Evolutionary conservation across 2,888 invertebrate genomes (phyloP), one percentile per base, ranked within the genome.

Genomic region (Alitta virens): DNA sequence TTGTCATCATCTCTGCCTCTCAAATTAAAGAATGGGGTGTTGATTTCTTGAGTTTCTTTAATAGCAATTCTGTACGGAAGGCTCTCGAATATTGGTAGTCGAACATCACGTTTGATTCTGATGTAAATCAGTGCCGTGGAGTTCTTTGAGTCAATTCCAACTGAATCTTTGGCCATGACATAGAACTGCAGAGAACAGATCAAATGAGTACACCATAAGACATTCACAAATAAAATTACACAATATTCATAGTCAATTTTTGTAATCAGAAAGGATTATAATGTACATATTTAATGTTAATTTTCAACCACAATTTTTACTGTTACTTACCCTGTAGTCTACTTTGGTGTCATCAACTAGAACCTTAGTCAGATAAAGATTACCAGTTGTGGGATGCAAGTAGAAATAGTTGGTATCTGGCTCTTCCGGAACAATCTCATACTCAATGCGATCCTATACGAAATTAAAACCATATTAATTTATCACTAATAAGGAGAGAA

Each of bases 371-470:
- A 78, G 68, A 18, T 71, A 72, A n/a, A 78, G 64, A 5, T 68
- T 69, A 21, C 78, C 78, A 16, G 73, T 73, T 43, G 62, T 62
- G 14, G 78, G 76, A 60, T 78, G 72, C 52, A 79, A 63, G 57
- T 72, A 71, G 64, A 74, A 75, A 65, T 67, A 77, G n/a, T 69
- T 61, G 24, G 67, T 64, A 0, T 66, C 67, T 52, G 64, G 62
- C 2, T 50, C 58, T 21, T 57, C 68, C 18, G 74, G 63, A 14
- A 63, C 64, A n/a, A 75, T 64, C 12, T 27, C 51, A 56, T 74
- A 75, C 1, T 53, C 62, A 12, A 74, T 49, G 0, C 51, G 57
- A 62, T 70, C 69, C 65, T 72, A 67, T 56, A 50, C 60, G 33
- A 33, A 33, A 33, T 12, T 14, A 26, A 38, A 62, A 51, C 38